Base-by-base conservation (phyloP, 2,888 invertebrate species). In the Drosophila peninsularis region DNA sequence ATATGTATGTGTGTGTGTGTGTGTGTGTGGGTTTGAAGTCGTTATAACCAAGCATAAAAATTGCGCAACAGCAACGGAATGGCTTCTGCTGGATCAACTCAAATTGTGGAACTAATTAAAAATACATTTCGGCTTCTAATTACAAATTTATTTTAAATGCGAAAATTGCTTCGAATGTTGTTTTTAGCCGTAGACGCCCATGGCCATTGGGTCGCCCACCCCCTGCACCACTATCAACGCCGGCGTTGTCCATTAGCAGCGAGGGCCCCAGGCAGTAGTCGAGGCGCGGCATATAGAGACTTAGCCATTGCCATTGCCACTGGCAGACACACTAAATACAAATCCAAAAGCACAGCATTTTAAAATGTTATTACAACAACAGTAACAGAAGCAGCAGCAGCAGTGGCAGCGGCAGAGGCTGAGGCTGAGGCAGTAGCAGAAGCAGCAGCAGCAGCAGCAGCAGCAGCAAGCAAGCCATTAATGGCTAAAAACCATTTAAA, bases 291-390 rank as follows among this genome's bases (percentile, higher is more conserved):
- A 47, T 42, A 57, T 42, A 62, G 72, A 62, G 72, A 50, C 57
- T 66, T 32, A 71, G 58, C 50, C 42, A 60, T 30, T 44, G 56
- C 50, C 47, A 36, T 36, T 54, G 75, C 63, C 53, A 61, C 17
- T 44, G 58, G 49, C 76, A 63, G 63, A 63, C 62, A 39, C 52
- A 75, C 76, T 73, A 73, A 65, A 58, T 64, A 79, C 73, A 66
- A 83, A 83, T 77, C 71, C 76, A 74, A 72, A 75, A 79, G 75
- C 71, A 82, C 78, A 85, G 85, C 80, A 70, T 86, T 88, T 85
- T 88, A 86, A 81, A 88, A 88, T 86, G 81, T 83, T 88, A 85
- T 88, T 86, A 88, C 88, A 85, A 78, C 75, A 79, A 66, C 62
- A 69, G 37, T 42, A 56, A 11, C 37, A 53, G n/a, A n/a, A n/a